A percentile compares a stretch with the other conserved stretches of the same genome.
Evolutionary conservation across 2,113 vertebrate species (phyloP).

Genomic region (Alces alces): DNA sequence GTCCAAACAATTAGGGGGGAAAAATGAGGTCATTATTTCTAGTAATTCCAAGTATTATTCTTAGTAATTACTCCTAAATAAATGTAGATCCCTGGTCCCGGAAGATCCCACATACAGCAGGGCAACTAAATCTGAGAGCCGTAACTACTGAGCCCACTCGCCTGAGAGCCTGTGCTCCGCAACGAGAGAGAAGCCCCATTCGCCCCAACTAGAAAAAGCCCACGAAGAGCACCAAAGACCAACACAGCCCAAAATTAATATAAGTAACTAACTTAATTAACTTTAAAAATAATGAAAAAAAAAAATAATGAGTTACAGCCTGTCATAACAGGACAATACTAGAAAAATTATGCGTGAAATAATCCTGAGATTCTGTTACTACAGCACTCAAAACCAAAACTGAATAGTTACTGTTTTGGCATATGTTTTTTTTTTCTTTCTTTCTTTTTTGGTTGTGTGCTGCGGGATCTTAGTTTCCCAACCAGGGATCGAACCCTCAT

Average conservation of each 20-base stretch:
- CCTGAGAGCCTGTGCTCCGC: background rate
- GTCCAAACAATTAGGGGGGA: background rate
- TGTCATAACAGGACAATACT: background rate
- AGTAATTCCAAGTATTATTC: background rate
- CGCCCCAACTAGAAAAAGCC: background rate
- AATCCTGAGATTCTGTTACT: background rate
- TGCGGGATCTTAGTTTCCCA: background rate
- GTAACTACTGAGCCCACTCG: background rate
- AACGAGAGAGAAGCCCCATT: background rate
- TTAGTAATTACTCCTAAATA: background rate
- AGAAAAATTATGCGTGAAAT: background rate
- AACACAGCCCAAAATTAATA: background rate
- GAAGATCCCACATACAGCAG: accelerated
- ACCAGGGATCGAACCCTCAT: background rate
- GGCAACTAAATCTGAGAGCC: accelerated
- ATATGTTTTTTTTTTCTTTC: background rate
- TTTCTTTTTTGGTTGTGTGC: background rate
- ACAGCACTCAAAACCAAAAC: background rate
- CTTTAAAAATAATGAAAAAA: background rate
- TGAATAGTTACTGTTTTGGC: background rate
- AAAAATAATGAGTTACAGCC: background rate
- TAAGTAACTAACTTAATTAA: background rate
- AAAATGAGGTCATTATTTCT: background rate
- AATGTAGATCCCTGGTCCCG: background rate
- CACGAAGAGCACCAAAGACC: accelerated